phyloP scores from a whole-genome alignment of 2,113 vertebrate genomes.

The Rousettus leschenaultii region DNA sequence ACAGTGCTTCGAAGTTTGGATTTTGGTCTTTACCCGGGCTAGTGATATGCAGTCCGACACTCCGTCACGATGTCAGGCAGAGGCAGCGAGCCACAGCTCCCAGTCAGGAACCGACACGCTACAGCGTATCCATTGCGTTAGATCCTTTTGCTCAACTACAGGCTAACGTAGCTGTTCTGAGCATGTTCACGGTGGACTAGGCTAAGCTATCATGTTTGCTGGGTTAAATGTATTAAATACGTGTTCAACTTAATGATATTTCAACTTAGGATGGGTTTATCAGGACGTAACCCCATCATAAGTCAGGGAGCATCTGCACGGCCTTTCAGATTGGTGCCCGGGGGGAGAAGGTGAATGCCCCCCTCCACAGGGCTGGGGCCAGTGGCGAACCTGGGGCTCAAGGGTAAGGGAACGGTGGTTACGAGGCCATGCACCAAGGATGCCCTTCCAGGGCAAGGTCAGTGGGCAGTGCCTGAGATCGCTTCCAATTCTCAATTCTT shows the following conservation, averaged over 20 bases:
- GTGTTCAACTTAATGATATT: too few species aligned
- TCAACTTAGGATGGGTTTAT: too few species aligned
- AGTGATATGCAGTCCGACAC: background rate
- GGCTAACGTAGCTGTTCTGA: too few species aligned
- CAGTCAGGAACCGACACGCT: background rate
- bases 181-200: too few species aligned
- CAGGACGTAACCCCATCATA: too few species aligned
- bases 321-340: background rate
- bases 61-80: background rate
- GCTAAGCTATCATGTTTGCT: too few species aligned
- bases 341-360: background rate
- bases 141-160: too few species aligned
- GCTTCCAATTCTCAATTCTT: background rate
- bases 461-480: background rate
- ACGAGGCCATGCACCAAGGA: fast-evolving
- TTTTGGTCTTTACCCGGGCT: background rate
- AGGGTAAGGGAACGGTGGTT: background rate
- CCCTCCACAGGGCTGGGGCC: background rate
- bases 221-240: too few species aligned
- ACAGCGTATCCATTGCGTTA: background rate
- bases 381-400: background rate
- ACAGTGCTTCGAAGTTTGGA: background rate
- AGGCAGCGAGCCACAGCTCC: too few species aligned
- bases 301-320: too few species aligned
- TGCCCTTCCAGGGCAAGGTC: background rate